Percentiles rank a stretch among this genome's conserved stretches.
phyloP scores from a whole-genome alignment of 1,140 invertebrate genomes.

The Drosophila nebulosa region DNA sequence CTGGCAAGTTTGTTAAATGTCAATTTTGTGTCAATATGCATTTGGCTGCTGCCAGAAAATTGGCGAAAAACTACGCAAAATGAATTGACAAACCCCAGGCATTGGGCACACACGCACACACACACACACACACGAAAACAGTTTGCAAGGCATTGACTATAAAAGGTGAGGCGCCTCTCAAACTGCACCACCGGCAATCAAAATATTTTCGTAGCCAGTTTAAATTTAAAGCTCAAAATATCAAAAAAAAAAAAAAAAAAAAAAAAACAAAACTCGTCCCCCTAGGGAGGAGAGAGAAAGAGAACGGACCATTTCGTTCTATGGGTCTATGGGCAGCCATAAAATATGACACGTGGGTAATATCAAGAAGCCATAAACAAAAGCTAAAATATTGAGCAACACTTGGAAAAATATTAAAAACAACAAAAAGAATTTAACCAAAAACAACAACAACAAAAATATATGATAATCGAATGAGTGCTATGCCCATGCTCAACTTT shows the following conservation, averaged over 20 bases:
- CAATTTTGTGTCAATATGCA: constrained; percentile 74
- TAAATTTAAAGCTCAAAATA: constrained; percentile 45
- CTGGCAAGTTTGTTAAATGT: constrained; percentile 72
- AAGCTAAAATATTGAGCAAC: constrained; percentile 65
- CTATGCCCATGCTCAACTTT: neutral
- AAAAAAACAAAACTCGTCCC: constrained; percentile 25
- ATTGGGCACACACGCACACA: neutral
- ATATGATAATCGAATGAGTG: neutral
- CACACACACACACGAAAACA: neutral
- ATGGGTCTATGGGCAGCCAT: constrained; percentile 25
- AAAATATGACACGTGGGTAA: constrained; percentile 71
- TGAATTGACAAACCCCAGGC: constrained; percentile 7
- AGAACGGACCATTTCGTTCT: constrained; percentile 22
- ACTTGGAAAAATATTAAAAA: constrained; percentile 46
- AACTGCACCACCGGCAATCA: constrained; percentile 24
- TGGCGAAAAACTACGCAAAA: constrained; percentile 24
- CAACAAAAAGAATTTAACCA: neutral
- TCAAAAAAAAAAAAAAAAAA: too few relatives aligned
- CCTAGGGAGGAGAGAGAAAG: too few relatives aligned
- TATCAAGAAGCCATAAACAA: constrained; percentile 70
- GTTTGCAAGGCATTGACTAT: constrained; percentile 1
- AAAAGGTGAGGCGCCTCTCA: neutral
- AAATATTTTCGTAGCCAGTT: constrained; percentile 49
- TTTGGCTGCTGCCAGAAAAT: constrained; percentile 50
- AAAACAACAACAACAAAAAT: constrained; percentile 9